These are phyloP conservation scores for Melanotaenia duboulayi DNA, from an alignment of 2,113 vertebrate species.

Conservation along the genomic window DNA sequence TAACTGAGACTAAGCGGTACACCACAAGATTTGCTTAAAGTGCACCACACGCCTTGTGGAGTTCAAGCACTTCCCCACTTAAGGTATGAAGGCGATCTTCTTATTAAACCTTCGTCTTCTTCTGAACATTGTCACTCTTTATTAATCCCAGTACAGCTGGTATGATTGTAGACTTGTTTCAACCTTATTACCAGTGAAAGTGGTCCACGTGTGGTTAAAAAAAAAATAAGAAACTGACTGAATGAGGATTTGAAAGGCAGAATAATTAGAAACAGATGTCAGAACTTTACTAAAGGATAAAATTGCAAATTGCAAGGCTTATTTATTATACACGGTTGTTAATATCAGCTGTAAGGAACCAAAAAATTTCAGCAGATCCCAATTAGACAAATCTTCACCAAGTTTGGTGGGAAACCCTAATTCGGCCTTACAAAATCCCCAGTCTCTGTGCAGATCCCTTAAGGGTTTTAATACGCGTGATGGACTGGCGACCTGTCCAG, in stretches of 20 bases:
- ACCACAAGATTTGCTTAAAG: constrained; percentile 44
- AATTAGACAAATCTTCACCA: constrained; percentile 16
- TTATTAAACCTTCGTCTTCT: constrained; percentile 50
- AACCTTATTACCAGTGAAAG: constrained; percentile 3
- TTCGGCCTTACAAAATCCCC: constrained; percentile 25
- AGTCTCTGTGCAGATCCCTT: constrained; percentile 22
- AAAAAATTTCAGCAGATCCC: constrained; percentile 7
- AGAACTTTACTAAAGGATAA: neutral
- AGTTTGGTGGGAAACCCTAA: constrained; percentile 28
- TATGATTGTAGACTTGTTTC: constrained; percentile 9
- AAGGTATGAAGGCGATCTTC: constrained; percentile 35
- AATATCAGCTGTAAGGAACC: neutral
- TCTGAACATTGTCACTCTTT: constrained; percentile 13
- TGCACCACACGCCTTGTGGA: constrained; percentile 26
- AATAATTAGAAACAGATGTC: neutral
- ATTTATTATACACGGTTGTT: too few relatives aligned
- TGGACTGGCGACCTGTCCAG: too few relatives aligned
- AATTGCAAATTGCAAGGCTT: neutral
- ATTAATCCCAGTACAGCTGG: constrained; percentile 31
- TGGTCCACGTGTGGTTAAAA: neutral
- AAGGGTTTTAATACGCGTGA: constrained; percentile 42
- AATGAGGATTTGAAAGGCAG: neutral
- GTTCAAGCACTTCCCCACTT: constrained; percentile 57
- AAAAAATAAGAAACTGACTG: constrained; percentile 14
- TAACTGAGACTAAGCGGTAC: constrained; percentile 60